Percentiles rank a stretch among this genome's conserved stretches.
phyloP scores from a whole-genome alignment of 2,797 vertebrate genomes.

The Fistularia commersonii region DNA sequence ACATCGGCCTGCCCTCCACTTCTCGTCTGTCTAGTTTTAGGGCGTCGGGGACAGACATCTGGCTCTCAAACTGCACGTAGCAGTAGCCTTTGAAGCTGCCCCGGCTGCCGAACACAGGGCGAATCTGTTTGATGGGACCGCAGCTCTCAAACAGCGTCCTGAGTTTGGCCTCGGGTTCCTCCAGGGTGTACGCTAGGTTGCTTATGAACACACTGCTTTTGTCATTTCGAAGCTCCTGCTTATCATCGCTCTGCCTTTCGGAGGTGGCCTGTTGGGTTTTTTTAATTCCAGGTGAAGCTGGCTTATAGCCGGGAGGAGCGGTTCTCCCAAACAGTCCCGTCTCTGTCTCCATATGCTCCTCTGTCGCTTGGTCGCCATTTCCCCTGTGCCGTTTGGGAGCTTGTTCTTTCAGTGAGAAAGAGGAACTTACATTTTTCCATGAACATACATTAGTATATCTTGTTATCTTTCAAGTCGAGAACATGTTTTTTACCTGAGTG shows the following conservation, averaged over 20 bases:
- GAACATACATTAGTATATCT: neutral
- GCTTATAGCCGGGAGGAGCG: conserved; percentile 33
- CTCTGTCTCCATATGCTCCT: conserved; percentile 78
- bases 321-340: conserved; percentile 71
- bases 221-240: conserved; percentile 83
- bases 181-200: conserved; percentile 87
- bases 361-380: conserved; percentile 55
- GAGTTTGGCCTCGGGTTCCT: conserved; percentile 82
- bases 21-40: conserved; percentile 83
- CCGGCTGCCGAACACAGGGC: conserved; percentile 81
- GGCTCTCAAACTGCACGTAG: conserved; percentile 87
- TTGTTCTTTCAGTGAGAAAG: conserved; percentile 54
- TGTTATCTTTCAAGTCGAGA: neutral
- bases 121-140: conserved; percentile 82
- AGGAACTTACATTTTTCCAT: neutral
- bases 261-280: conserved; percentile 64
- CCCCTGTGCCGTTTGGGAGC: conserved; percentile 80
- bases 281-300: conserved; percentile 36
- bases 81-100: conserved; percentile 90
- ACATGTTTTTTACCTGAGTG: conserved; percentile 50
- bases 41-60: conserved; percentile 75
- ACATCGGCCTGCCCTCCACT: conserved; percentile 91
- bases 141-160: conserved; percentile 81
- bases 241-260: conserved; percentile 65
- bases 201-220: conserved; percentile 89